Evolutionary conservation across 2,888 invertebrate species (phyloP), one percentile per base, ranked within the genome.

Genomic region (Parascotia fuliginaria): DNA sequence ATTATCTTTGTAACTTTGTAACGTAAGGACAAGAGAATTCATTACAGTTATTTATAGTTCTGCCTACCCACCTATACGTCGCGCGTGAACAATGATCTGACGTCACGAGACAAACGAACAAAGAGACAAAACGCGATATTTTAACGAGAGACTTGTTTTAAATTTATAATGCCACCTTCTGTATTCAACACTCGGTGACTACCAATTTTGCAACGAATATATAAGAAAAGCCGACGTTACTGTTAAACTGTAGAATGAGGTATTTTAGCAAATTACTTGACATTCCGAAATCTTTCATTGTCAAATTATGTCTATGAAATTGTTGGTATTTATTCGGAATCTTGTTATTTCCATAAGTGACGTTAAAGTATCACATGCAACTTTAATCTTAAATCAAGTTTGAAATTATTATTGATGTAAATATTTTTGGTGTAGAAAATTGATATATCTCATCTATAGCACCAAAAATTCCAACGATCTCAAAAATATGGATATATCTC

Each of bases 141-240:
- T 87, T 90, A 89, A 89, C 89, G 85, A 90, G 87, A 72, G 63
- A 58, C 55, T 68, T 68, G 73, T 73, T 90, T 90, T 89, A 90
- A 90, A 89, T 85, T 87, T 90, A 89, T 88, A 89, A 89, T 89
- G 73, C 71, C 59, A 75, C 80, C 85, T 85, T 79, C 87, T 85
- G 87, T 87, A 89, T 89, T 86, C 89, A 80, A 83, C 84, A 84
- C 85, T 80, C 83, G 68, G 55, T 63, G 79, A 72, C 75, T 75
- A 81, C 82, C 83, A 85, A 85, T 81, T 79, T 74, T 65, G 73
- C 60, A 65, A 64, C 42, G 55, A 76, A 70, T 74, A 77, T 70
- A 79, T 77, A 75, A 72, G 65, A 65, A 44, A 75, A 52, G 48
- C 54, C 52, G 52, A 60, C 64, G 65, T 31, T 51, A 14, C 53